Evolutionary conservation across 2,888 invertebrate species (phyloP).

Genomic region (Tiphia femorata): DNA sequence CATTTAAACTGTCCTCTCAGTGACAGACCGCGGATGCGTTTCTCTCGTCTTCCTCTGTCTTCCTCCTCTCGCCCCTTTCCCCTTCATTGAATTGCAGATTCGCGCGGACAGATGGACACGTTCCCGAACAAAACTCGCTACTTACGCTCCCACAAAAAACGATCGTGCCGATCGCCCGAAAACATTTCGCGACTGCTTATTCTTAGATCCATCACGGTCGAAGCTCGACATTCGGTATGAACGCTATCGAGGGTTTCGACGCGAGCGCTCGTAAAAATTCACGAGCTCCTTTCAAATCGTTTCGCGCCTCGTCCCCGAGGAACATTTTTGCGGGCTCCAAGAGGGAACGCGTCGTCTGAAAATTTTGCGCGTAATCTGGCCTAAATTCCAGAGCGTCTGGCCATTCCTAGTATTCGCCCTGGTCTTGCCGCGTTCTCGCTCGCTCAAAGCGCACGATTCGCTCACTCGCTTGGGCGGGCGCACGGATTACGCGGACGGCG

Average conservation of each 20-base stretch:
- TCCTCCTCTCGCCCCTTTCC: slow-evolving; percentile 20
- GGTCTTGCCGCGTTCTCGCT: slow-evolving; percentile 25
- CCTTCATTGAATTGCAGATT: slow-evolving; percentile 61
- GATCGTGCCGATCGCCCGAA: slow-evolving; percentile 40
- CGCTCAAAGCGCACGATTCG: slow-evolving; percentile 36
- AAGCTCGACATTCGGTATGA: no score
- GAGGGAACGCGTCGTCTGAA: background rate
- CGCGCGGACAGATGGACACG: slow-evolving; percentile 60
- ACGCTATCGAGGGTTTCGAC: no score
- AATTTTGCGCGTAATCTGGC: slow-evolving; percentile 2
- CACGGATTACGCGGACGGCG: slow-evolving; percentile 38
- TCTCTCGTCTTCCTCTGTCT: background rate
- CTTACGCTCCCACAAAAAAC: slow-evolving; percentile 45
- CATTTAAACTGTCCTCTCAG: slow-evolving; percentile 42
- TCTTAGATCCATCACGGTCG: no score
- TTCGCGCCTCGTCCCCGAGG: background rate
- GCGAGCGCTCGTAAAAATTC: no score
- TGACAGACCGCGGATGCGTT: slow-evolving; percentile 49
- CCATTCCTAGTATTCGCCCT: slow-evolving; percentile 27
- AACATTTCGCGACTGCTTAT: no score
- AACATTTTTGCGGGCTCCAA: background rate
- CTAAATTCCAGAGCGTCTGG: slow-evolving; percentile 12
- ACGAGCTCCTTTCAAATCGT: no score
- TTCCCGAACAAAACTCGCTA: slow-evolving; percentile 45
- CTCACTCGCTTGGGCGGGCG: slow-evolving; percentile 34